Percentiles rank a stretch among this genome's conserved stretches.
Evolutionary conservation across 2,797 vertebrate genomes (phyloP).

Genomic region (Crocidura indochinensis): DNA sequence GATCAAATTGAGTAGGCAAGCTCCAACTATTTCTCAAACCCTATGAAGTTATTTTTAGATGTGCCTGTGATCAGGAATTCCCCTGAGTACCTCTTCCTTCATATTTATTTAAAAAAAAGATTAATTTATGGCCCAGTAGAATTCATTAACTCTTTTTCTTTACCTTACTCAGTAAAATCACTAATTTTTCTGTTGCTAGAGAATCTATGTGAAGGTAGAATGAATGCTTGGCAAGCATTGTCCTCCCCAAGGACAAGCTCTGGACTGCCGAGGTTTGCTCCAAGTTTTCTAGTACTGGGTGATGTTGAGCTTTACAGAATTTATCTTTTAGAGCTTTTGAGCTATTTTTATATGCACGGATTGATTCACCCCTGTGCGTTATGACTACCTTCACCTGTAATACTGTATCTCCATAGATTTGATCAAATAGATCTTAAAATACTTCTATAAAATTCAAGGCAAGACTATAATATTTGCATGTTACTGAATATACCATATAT

Average conservation of each 20-base stretch:
- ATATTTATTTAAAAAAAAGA: slow-evolving; percentile 51
- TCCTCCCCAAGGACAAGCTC: background rate
- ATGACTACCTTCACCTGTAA: slow-evolving; percentile 17
- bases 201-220: background rate
- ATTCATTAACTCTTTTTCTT: slow-evolving; percentile 75
- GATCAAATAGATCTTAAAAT: slow-evolving; percentile 47
- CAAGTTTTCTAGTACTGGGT: background rate
- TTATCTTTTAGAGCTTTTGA: background rate
- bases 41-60: slow-evolving; percentile 80
- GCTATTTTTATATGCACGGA: slow-evolving; percentile 22
- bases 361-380: slow-evolving; percentile 10
- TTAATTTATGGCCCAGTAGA: slow-evolving; percentile 72
- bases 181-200: slow-evolving; percentile 9
- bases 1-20: too few relatives aligned
- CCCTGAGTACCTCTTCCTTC: slow-evolving; percentile 60
- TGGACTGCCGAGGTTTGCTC: slow-evolving; percentile 29
- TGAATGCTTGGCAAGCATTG: background rate
- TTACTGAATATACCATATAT: background rate
- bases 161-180: slow-evolving; percentile 18
- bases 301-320: slow-evolving; percentile 40
- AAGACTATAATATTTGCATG: slow-evolving; percentile 48
- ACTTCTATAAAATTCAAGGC: slow-evolving; percentile 43
- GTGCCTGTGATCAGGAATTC: background rate
- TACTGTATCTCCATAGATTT: background rate
- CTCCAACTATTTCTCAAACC: too few relatives aligned